phyloP scores from a whole-genome alignment of 2,888 invertebrate genomes.

The Clunio marinus region DNA sequence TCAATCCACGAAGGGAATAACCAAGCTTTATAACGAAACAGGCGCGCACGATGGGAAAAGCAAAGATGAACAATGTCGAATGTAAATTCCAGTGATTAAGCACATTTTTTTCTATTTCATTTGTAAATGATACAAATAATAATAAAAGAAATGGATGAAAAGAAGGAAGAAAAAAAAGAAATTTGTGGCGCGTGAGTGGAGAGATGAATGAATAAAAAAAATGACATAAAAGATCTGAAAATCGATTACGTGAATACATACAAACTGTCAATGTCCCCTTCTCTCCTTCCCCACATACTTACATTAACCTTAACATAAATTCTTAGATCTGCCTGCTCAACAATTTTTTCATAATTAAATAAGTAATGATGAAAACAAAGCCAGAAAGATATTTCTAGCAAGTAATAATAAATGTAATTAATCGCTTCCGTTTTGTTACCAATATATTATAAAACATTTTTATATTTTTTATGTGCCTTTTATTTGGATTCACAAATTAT shows the following conservation, averaged over 20 bases:
- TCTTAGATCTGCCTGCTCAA: neutral
- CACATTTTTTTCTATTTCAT: slow-evolving; percentile 29
- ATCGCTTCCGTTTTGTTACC: neutral
- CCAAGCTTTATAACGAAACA: neutral
- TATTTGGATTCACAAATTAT: too few relatives aligned
- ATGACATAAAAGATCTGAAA: too few relatives aligned
- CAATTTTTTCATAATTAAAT: neutral
- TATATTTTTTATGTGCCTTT: too few relatives aligned
- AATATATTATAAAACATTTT: slow-evolving; percentile 3
- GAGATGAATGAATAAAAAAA: too few relatives aligned
- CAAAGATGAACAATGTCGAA: slow-evolving; percentile 23
- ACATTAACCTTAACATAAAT: neutral
- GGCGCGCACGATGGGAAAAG: neutral
- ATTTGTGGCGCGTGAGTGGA: too few relatives aligned
- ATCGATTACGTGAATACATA: neutral
- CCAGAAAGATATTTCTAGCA: neutral
- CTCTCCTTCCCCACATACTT: neutral
- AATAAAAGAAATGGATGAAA: slow-evolving; percentile 8
- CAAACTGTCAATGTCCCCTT: too few relatives aligned
- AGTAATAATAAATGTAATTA: slow-evolving; percentile 1
- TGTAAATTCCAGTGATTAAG: slow-evolving; percentile 35
- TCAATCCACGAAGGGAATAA: neutral
- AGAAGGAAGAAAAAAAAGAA: too few relatives aligned
- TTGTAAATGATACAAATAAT: neutral
- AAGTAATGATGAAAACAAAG: neutral